Evolutionary conservation across 2,113 vertebrate genomes (phyloP), one percentile per base, ranked within the genome.

Genomic region (Megalops atlanticus): DNA sequence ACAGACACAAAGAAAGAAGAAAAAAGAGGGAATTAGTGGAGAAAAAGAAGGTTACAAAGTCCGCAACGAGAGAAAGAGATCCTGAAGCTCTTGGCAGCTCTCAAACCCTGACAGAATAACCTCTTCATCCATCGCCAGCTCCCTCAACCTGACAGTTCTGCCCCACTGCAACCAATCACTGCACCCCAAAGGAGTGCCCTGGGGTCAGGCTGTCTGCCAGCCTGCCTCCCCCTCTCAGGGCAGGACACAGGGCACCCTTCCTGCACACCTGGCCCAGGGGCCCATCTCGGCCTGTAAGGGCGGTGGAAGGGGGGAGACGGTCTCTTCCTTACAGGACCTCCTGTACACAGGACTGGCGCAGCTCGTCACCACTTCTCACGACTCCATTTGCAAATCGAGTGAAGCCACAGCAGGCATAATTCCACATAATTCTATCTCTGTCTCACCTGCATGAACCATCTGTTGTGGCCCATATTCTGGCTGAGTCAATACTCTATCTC

Each of bases 81-180:
- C 84, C 86, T 76, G 58, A 71, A 69, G 89, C 84, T 80, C 72
- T 70, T 74, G 85, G 88, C 84, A 83, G 81, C 84, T 86, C 84
- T 84, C 73, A 77, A 83, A 89, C 86, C 86, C 90, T 74, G 36
- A 33, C 85, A 86, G 71, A 85, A 41, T 52, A 83, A 89, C 86
- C 88, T 87, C 90, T 87, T 88, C 88, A 88, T 91, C 89, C 85
- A 54, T 85, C 70, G 76, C 84, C 87, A 86, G 86, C 87, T 89
- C 76, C 81, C 84, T 83, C 68, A 4, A 87, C 84, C 72, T 85
- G 90, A 90, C 88, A 89, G 89, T 77, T 86, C 83, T 43, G 76
- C 83, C 86, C 85, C 80, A 75, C 80, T 83, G 82, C 24, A 12
- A 64, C 43, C 74, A 43, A 27, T n/a, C 74, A 45, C 43, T 8